Base-by-base conservation (phyloP, 2,888 invertebrate genomes). In the Eristalis intricaria region DNA sequence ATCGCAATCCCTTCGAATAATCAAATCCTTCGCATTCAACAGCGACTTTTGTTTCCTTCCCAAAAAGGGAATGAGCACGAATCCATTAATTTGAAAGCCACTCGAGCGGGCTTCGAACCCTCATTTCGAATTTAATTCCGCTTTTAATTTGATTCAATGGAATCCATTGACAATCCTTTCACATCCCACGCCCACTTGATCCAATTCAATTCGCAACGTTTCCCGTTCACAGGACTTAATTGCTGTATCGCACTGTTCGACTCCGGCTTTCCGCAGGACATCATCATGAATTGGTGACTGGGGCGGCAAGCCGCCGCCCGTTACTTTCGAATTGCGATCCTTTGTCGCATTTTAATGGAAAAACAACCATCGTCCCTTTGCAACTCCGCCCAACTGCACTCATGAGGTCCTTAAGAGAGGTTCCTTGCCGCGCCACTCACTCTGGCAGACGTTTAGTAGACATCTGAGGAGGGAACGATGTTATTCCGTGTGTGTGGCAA, bases 381-480 rank as follows among this genome's bases (percentile, higher is more conserved):
- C 78, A 82, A 79, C 15, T 19, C 29, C 29, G 5, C 29, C 29
- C 29, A 4, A 29, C 74, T 66, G 70, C 69, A 65, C 78, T 82
- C 74, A 78, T 61, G 76, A 63, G 75, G 40, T 78, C 74, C 75
- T 61, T 50, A 19, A 61, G 71, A 82, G 83, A 83, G 56, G 70
- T 68, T 64, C 70, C 32, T n/a, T 29, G 32, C 50, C 50, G 50
- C 50, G 63, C 29, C 43, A 61, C 70, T 32, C 68, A 19, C 35
- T 23, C 61, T 65, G 56, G 82, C 61, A 58, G 76, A 81, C 84
- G 71, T 84, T 80, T 80, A 84, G 84, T 78, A 75, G 78, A 86
- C 82, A 73, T 76, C 29, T 65, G 69, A 69, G 60, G 74, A 15
- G 69, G 43, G 82, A 78, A 61, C n/a, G n/a, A n/a, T 71, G 78